phyloP scores from a whole-genome alignment of 2,113 vertebrate genomes.

The Noctilio leporinus region DNA sequence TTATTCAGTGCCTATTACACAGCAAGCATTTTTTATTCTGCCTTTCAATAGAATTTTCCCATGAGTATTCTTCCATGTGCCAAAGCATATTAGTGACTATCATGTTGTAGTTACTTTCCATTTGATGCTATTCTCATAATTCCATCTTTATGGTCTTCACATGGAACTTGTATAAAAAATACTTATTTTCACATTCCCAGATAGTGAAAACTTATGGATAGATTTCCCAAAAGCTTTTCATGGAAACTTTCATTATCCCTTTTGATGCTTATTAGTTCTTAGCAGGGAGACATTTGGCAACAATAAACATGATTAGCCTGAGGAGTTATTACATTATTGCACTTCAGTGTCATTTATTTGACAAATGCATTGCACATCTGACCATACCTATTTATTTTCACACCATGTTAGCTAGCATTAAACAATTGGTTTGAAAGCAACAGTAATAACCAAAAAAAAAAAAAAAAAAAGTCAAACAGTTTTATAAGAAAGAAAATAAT shows the following conservation, averaged over 20 bases:
- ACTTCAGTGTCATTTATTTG: constrained; percentile 59
- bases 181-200: constrained; percentile 62
- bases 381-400: constrained; percentile 59
- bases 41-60: not conserved
- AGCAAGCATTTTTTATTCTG: not conserved
- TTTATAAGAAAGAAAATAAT: constrained; percentile 30
- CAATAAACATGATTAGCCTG: constrained; percentile 65
- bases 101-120: constrained; percentile 17
- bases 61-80: not conserved
- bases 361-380: constrained; percentile 67
- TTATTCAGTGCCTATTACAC: not conserved
- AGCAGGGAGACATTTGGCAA: constrained; percentile 69
- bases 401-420: constrained; percentile 57
- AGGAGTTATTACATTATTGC: constrained; percentile 65
- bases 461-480: not conserved
- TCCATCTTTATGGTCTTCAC: constrained; percentile 50
- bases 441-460: not conserved
- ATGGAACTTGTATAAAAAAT: constrained; percentile 64
- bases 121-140: constrained; percentile 43
- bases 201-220: constrained; percentile 68
- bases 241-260: constrained; percentile 69
- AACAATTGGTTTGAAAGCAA: constrained; percentile 58
- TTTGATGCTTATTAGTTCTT: constrained; percentile 67
- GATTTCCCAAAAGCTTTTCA: constrained; percentile 65
- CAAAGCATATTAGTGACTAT: constrained; percentile 32